Percentiles rank a stretch among this genome's conserved stretches.
These are phyloP conservation scores for Magallana gigas DNA, from an alignment of 1,140 invertebrate species.

Conservation along the genomic window DNA sequence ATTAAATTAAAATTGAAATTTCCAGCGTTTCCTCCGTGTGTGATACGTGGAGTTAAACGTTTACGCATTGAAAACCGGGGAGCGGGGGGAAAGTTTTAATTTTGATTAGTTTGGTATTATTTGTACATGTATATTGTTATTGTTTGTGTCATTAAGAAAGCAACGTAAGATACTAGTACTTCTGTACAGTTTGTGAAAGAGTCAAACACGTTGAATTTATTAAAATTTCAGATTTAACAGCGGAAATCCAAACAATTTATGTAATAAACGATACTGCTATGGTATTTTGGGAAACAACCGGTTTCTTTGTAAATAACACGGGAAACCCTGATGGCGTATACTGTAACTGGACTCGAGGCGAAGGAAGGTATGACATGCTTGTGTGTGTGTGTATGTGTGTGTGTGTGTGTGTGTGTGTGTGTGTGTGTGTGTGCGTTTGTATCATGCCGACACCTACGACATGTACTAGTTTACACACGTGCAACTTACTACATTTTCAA, in stretches of 20 bases:
- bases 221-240: background rate
- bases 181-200: too few relatives aligned
- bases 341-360: background rate
- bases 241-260: background rate
- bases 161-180: too few relatives aligned
- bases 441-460: too few relatives aligned
- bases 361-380: background rate
- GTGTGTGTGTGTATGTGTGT: too few relatives aligned
- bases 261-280: background rate
- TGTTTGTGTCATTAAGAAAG: too few relatives aligned
- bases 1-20: background rate
- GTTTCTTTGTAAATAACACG: constrained; percentile 6
- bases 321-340: background rate
- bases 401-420: too few relatives aligned
- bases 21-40: background rate
- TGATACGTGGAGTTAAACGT: background rate
- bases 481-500: too few relatives aligned
- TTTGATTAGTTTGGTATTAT: background rate
- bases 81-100: background rate
- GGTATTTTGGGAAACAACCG: background rate
- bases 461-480: too few relatives aligned
- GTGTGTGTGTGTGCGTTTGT: too few relatives aligned
- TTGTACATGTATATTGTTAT: background rate
- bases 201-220: too few relatives aligned
- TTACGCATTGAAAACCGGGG: background rate